phyloP scores from a whole-genome alignment of 2,797 vertebrate species.

The Thunnus albacares region DNA sequence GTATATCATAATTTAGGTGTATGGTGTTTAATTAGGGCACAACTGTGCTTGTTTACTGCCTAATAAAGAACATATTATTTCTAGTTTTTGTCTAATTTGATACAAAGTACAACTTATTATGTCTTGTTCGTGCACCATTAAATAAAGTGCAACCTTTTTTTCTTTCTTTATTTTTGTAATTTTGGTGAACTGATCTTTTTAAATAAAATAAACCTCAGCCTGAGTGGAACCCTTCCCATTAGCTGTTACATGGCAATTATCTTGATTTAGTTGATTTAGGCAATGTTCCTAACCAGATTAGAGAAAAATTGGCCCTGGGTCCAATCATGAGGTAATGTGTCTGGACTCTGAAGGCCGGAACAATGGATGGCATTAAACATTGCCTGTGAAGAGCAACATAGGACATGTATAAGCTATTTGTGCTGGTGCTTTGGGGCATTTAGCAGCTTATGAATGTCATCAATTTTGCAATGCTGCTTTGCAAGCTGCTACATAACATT shows the following conservation, averaged over 20 bases:
- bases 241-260: slow-evolving; percentile 22
- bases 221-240: slow-evolving; percentile 30
- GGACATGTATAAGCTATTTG: slow-evolving; percentile 32
- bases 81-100: too few relatives aligned
- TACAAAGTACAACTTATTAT: too few relatives aligned
- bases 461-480: slow-evolving; percentile 49
- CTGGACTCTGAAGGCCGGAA: slow-evolving; percentile 5
- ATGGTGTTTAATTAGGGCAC: too few relatives aligned
- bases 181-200: slow-evolving; percentile 18
- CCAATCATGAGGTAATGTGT: slow-evolving; percentile 25
- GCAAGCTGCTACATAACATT: slow-evolving; percentile 37
- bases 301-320: slow-evolving; percentile 6
- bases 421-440: slow-evolving; percentile 40
- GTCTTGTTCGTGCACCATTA: too few relatives aligned
- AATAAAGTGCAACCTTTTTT: too few relatives aligned
- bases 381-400: slow-evolving; percentile 21
- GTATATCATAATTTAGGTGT: too few relatives aligned
- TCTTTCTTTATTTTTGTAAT: slow-evolving; percentile 5
- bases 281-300: slow-evolving; percentile 19
- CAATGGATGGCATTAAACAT: slow-evolving; percentile 46
- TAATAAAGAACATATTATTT: too few relatives aligned
- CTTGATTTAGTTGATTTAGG: neutral
- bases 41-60: too few relatives aligned
- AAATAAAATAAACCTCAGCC: neutral
- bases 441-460: slow-evolving; percentile 48